Evolutionary conservation across 2,797 vertebrate genomes (phyloP), one percentile per base, ranked within the genome.

Genomic region (Sebastes taczanowskii): DNA sequence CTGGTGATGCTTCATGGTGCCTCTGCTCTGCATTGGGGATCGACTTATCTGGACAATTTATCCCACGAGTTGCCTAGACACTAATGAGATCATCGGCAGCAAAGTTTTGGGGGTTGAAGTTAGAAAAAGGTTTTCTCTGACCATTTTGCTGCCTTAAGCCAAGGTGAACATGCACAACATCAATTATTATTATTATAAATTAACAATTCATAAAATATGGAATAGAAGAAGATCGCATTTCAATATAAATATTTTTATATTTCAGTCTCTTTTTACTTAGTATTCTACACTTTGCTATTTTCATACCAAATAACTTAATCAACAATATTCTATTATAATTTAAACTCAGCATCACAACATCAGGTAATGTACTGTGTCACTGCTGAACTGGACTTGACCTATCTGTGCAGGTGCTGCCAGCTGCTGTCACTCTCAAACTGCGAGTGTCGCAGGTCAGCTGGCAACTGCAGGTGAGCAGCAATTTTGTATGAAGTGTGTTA

Each of bases 21-120:
- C 82, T 85, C 78, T 86, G 65, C 80, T 74, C 71, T 5, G 86
- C 83, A 74, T 63, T 42, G 71, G 78, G 83, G 86, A 94, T 94
- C 72, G 87, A 93, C 91, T 95, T 93, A 94, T 95, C 92, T 89
- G 92, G 90, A 92, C 93, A 92, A 94, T 95, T 94, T 94, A 90
- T 94, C 90, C 90, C 84, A 84, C 87, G 68, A 92, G 88, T 92
- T 93, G 90, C 81, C 88, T 66, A 83, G 76, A 80, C 82, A 87
- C 88, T 95, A 94, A 95, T 93, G 90, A 92, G 90, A 92, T 91
- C 87, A 89, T 92, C 75, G 46, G 22, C 71, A 60, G 88, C 32
- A 86, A 92, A 91, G 86, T 93, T 91, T 80, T 59, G 14, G 20
- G 78, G 56, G 52, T 46, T 81, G 74, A 87, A 89, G 77, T 88